phyloP scores from a whole-genome alignment of 2,888 invertebrate genomes.

The Brachyptera putata region DNA sequence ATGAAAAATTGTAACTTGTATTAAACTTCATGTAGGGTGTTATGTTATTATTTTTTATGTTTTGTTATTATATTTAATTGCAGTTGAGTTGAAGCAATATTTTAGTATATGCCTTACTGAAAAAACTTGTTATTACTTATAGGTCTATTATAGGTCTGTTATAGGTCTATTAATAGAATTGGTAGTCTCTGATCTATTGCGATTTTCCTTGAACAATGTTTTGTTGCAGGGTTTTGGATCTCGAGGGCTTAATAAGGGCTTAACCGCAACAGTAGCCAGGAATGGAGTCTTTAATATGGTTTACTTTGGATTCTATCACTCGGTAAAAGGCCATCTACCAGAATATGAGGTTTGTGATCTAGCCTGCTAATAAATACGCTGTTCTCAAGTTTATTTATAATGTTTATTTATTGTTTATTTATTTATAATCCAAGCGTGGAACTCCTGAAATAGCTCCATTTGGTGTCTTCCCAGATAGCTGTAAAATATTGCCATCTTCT shows the following conservation, averaged over 20 bases:
- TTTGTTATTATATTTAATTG: no score
- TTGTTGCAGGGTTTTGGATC: constrained; percentile 67
- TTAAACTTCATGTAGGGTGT: neutral
- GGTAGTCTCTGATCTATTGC: neutral
- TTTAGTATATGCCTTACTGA: no score
- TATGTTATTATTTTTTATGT: no score
- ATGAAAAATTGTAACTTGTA: neutral
- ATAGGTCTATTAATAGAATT: no score
- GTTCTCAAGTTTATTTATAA: neutral
- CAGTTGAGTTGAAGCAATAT: no score
- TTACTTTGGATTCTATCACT: constrained; percentile 94
- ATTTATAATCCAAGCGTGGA: neutral
- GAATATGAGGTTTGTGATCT: constrained; percentile 54
- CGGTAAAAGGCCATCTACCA: constrained; percentile 71
- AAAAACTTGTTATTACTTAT: no score
- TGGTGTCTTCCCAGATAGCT: no score
- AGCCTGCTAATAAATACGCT: neutral
- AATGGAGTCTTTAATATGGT: constrained; percentile 91
- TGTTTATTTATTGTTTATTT: no score
- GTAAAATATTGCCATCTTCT: no score
- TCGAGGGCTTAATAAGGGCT: constrained; percentile 78
- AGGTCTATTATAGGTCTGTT: no score
- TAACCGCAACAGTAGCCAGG: constrained; percentile 82
- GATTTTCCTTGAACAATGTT: no score
- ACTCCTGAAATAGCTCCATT: neutral